Evolutionary conservation across 1,140 invertebrate genomes (phyloP), one percentile per base, ranked within the genome.

Genomic region (Coptotermes formosanus): DNA sequence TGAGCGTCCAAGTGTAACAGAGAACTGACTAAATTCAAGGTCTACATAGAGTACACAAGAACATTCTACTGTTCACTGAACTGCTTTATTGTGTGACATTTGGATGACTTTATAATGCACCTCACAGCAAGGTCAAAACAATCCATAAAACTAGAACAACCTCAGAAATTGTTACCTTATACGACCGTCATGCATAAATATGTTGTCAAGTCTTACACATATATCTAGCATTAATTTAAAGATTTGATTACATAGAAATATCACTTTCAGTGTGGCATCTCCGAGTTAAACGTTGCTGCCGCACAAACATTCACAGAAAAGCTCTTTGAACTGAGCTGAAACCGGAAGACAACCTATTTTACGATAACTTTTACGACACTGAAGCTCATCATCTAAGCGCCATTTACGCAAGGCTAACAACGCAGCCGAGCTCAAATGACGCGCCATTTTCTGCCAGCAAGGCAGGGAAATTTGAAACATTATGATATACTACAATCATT

Each of bases 391-490:
- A 86, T 86, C 43, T 55, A 86, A 86, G 84, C 84, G 86, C 84
- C 86, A 87, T 87, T 87, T 85, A 87, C 82, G 86, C 86, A 87
- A 85, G 75, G 82, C 86, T 85, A 87, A 85, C 85, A 87, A 85
- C 86, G 86, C 86, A 87, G 84, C 84, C 86, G 86, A 87, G 85
- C 85, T 88, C 86, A 87, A 88, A 88, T 87, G 88, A 91, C 92
- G 91, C 92, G 92, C 92, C 92, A 92, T 92, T 92, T 92, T 91
- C 89, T 89, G 88, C 87, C 88, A 89, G 89, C 88, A 85, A 89
- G 90, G 90, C 87, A 86, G 88, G 88, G 87, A 88, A 88, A 88
- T 88, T 88, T 88, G 86, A 88, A 88, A 88, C 81, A 86, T 82
- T 86, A 81, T 52, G 83, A 84, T 84, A n/a, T 16, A 45, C 83